These are phyloP conservation scores for Cydia splendana DNA, from an alignment of 1,140 invertebrate species.

Conservation along the genomic window DNA sequence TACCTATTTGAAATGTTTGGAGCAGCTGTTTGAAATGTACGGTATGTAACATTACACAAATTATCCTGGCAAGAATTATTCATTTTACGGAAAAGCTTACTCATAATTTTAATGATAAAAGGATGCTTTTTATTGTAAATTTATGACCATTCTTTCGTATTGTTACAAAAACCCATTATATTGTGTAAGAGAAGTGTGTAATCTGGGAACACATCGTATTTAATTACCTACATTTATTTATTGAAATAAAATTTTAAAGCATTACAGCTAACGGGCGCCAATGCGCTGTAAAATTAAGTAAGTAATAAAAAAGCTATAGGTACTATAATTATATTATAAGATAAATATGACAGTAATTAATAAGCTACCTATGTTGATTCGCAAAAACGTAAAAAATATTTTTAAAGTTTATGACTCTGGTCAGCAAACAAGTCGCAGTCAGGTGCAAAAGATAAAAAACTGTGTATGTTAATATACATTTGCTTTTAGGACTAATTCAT, in stretches of 20 bases:
- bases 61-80: background rate
- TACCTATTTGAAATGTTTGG: no score
- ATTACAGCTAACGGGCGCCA: no score
- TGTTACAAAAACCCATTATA: constrained; percentile 21
- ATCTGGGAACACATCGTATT: background rate
- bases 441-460: no score
- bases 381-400: no score
- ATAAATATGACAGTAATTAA: no score
- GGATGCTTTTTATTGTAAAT: constrained; percentile 24
- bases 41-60: background rate
- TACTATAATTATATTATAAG: no score
- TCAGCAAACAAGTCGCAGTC: no score
- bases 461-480: background rate
- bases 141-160: constrained; percentile 14
- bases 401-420: no score
- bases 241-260: no score
- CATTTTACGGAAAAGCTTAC: background rate
- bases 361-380: no score
- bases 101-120: constrained; percentile 20
- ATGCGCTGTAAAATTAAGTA: no score
- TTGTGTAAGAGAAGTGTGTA: constrained; percentile 1
- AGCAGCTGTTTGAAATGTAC: background rate
- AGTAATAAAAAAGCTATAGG: no score
- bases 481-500: background rate
- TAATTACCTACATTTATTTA: background rate